Base-by-base conservation (phyloP, 1,140 invertebrate genomes). In the Cephus cinctus region DNA sequence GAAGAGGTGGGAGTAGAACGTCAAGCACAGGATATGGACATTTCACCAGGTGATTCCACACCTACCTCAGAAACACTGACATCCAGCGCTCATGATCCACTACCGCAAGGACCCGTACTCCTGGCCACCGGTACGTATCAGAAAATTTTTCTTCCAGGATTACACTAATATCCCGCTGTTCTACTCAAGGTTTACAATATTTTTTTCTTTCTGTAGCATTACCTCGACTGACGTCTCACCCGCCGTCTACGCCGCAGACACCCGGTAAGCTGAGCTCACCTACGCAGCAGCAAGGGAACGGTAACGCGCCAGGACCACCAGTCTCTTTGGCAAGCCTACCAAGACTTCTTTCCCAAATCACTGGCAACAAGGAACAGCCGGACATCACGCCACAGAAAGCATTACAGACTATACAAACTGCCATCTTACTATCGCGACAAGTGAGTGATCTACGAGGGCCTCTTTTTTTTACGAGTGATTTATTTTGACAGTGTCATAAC, bases 1-100 rank as follows among this genome's bases (percentile, higher is more conserved):
- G 73, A 73, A 11, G 73, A 73, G 39, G 50, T 54, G 22, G 63
- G 63, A 15, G 58, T 63, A 12, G 73, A 76, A 45, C 69, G 73
- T n/a, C 72, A 73, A 43, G 64, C 70, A 46, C 85, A 89, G 60
- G 88, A 91, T 65, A 92, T 92, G 89, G 89, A 92, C 59, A 90
- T 92, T 43, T 92, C 89, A 46, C 86, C 87, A n/a, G 87, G 86
- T 50, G 88, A 88, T 63, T 87, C 86, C 54, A 90, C 88, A 48
- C 87, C 88, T 23, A 89, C 86, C 30, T 88, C 86, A 9, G 86
- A 87, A 73, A 79, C 83, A 40, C 48, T 75, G 22, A 68, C 67
- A 19, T 68, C 69, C 34, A 67, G 59, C 54, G 57, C 59, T 52
- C 71, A 75, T 18, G 73, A 76, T 59, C 57, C 63, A 64, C 62